Conservation (phyloP, 2,888 invertebrate genomes). For the Morinoia aosen region DNA sequence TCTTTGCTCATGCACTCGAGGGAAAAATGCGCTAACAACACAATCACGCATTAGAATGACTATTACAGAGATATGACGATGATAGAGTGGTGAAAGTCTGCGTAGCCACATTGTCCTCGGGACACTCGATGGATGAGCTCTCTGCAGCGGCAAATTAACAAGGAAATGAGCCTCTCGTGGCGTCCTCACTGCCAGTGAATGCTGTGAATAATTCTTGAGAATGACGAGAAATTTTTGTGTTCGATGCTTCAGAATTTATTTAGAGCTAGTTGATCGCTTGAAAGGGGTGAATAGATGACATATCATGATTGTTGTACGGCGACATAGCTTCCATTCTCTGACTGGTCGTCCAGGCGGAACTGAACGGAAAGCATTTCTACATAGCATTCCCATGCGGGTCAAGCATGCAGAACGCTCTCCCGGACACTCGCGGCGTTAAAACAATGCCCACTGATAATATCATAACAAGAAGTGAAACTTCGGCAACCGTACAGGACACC, state of each 20-base stretch:
- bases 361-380: neutral
- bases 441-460: constrained; percentile 3
- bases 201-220: neutral
- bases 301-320: neutral
- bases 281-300: neutral
- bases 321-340: neutral
- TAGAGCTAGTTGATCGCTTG: neutral
- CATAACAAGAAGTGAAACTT: neutral
- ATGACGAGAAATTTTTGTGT: neutral
- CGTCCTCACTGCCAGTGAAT: neutral
- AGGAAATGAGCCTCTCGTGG: neutral
- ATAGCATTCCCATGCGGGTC: constrained; percentile 12
- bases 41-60: neutral
- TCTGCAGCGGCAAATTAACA: neutral
- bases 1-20: neutral
- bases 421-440: neutral
- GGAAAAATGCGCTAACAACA: neutral
- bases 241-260: neutral
- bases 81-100: neutral
- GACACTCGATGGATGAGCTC: neutral
- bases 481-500: neutral
- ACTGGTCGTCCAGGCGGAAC: neutral
- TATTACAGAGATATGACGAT: neutral
- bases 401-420: neutral
- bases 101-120: neutral